Percentiles rank a stretch among this genome's conserved stretches.
Conservation (phyloP, 92 coral and sea anemone species). For the Zoanthus gigantus region DNA sequence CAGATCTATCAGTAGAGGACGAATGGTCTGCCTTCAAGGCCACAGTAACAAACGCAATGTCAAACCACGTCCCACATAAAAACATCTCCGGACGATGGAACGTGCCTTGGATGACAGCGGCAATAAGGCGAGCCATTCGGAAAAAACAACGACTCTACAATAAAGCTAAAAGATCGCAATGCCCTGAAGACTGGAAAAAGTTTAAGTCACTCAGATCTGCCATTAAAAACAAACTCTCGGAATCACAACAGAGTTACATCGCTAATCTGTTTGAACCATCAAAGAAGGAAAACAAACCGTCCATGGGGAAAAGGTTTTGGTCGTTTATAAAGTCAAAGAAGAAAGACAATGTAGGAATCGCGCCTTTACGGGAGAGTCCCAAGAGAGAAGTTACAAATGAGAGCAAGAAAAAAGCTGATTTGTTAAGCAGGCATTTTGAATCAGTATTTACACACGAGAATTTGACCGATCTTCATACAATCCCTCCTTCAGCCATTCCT, state of each 20-base stretch:
- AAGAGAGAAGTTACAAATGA: constrained; percentile 32
- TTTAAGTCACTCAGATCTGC: neutral
- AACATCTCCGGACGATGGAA: constrained; percentile 44
- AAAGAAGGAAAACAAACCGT: neutral
- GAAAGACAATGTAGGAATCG: constrained; percentile 32
- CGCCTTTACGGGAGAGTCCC: constrained; percentile 19
- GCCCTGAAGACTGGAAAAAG: too few species aligned
- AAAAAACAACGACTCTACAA: constrained; percentile 15
- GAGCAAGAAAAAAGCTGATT: constrained; percentile 47
- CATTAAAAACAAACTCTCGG: neutral
- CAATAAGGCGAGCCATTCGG: constrained; percentile 3
- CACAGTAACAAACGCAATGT: constrained; percentile 1
- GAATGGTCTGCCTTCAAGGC: constrained; percentile 29
- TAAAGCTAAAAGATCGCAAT: constrained; percentile 42
- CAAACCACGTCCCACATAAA: constrained; percentile 22
- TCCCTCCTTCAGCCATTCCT: constrained; percentile 28
- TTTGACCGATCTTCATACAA: constrained; percentile 3
- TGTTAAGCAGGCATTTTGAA: constrained; percentile 32
- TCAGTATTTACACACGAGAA: constrained; percentile 48
- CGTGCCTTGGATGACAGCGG: constrained; percentile 29
- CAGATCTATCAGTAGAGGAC: neutral
- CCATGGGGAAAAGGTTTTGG: neutral
- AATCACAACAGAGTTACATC: neutral
- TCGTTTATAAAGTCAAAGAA: neutral
- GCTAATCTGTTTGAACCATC: constrained; percentile 20